A percentile compares a stretch with the other conserved stretches of the same genome.
Evolutionary conservation across 2,113 vertebrate genomes (phyloP).

Genomic region (Rousettus leschenaultii): DNA sequence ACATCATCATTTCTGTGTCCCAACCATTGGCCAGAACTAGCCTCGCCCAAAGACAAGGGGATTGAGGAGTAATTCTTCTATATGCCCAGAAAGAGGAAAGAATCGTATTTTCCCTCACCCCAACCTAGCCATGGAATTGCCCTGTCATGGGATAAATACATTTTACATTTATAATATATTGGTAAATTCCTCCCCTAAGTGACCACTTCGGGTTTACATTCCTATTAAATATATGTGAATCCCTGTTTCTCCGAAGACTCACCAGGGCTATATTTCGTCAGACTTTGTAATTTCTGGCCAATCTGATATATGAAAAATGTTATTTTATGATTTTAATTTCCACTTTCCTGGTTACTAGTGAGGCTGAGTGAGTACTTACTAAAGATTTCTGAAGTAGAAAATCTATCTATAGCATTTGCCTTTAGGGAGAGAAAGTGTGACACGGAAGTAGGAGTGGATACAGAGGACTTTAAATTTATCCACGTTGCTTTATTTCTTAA

Average conservation of each 20-base stretch:
- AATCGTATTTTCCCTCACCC: not conserved
- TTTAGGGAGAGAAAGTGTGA: not conserved
- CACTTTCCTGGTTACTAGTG: not conserved
- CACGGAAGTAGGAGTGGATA: not conserved
- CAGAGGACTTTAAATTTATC: not conserved
- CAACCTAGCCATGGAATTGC: not conserved
- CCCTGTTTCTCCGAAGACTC: not conserved
- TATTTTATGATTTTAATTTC: not conserved
- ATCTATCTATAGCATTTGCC: not conserved
- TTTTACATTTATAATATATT: not conserved
- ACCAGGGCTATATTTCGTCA: not conserved
- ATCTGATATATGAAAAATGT: not conserved
- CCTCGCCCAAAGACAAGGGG: not conserved
- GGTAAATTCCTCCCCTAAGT: not conserved
- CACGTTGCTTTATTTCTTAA: not conserved
- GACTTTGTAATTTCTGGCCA: not conserved
- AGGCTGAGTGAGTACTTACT: not conserved
- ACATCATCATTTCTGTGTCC: not conserved
- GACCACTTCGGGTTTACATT: slow-evolving; percentile 2
- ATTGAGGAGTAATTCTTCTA: not conserved
- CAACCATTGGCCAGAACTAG: not conserved
- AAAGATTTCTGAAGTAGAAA: not conserved
- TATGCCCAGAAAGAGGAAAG: not conserved
- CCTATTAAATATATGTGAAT: not conserved
- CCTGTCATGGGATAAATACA: not conserved